Conservation (phyloP, 2,888 invertebrate species). For the Archips crataeganus region DNA sequence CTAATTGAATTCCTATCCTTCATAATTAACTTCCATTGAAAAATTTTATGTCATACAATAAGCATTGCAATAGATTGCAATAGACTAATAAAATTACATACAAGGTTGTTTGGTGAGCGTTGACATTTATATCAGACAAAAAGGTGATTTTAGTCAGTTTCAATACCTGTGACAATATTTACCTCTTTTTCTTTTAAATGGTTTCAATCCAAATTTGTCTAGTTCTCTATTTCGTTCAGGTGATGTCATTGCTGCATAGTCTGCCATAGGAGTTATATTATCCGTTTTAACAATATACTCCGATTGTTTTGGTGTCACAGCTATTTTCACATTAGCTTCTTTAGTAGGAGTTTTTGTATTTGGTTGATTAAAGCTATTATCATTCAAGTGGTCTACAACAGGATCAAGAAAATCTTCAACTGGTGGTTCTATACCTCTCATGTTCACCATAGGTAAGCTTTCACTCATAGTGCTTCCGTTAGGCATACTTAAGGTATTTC, state of each 20-base stretch:
- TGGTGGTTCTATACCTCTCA: conserved; percentile 45
- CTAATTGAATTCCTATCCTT: too few relatives aligned
- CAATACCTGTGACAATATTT: conserved; percentile 4
- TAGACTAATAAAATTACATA: too few relatives aligned
- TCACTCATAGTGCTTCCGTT: conserved; percentile 42
- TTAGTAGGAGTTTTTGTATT: conserved; percentile 33
- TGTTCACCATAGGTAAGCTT: conserved; percentile 54
- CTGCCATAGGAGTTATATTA: conserved; percentile 85
- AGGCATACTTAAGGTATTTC: neutral
- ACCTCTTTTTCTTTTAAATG: conserved; percentile 87
- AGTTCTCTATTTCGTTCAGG: conserved; percentile 85
- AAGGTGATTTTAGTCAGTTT: too few relatives aligned
- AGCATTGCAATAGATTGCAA: too few relatives aligned
- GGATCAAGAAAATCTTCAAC: conserved; percentile 11
- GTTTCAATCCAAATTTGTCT: conserved; percentile 88
- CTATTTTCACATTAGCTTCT: conserved; percentile 24
- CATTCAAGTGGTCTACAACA: neutral
- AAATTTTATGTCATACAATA: too few relatives aligned
- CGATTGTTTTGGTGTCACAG: conserved; percentile 70
- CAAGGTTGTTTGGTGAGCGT: too few relatives aligned
- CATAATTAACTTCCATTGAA: too few relatives aligned
- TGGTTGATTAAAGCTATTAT: conserved; percentile 27
- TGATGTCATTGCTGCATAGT: conserved; percentile 86
- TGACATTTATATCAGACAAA: too few relatives aligned
- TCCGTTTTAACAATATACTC: conserved; percentile 83